Base-by-base conservation (phyloP, 1,140 invertebrate genomes). In the Aphis gossypii region DNA sequence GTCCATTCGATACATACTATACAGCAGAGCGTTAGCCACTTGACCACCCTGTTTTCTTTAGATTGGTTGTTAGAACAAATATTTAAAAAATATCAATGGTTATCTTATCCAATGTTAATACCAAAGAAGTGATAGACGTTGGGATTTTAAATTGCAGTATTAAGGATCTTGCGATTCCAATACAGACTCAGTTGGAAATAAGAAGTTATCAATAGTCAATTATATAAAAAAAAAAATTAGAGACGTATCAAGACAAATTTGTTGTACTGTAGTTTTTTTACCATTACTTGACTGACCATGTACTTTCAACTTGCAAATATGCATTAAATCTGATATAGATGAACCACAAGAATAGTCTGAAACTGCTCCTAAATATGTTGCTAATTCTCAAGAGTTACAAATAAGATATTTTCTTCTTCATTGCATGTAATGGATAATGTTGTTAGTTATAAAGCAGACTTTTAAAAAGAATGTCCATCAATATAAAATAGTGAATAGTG, bases 61-160 rank as follows among this genome's bases (percentile, higher is more conserved):
- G 98, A 98, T 95, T 99, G 98, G 98, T 96, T 99, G 44, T 94
- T 97, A 0, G 96, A 97, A 94, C 97, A 95, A 97, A 98, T 95
- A 96, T 99, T 0, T 97, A 97, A 94, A 98, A 98, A 95, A 95
- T 99, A 21, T 98, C 99, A 1, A 95, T 99, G 89, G 97, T 99
- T 5, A 99, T 99, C 93, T 97, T 54, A 51, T 51, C 97, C 2
- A 98, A 98, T 96, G 97, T 98, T 2, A 97, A 97, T 93, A 99
- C 97, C 82, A 98, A 98, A 95, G 99, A 99, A 96, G 97, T 98
- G 7, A 95, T 99, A 54, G 99, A 95, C 97, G 99, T 94, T 99
- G 99, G 99, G 99, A 99, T 95, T 99, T 99, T 95, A 98, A 98
- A 95, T 97, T 99, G 46, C 96, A 98, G 93, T 97, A 97, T 94